Conservation (phyloP, 2,797 vertebrate genomes). For the Hemitrygon akajei region DNA sequence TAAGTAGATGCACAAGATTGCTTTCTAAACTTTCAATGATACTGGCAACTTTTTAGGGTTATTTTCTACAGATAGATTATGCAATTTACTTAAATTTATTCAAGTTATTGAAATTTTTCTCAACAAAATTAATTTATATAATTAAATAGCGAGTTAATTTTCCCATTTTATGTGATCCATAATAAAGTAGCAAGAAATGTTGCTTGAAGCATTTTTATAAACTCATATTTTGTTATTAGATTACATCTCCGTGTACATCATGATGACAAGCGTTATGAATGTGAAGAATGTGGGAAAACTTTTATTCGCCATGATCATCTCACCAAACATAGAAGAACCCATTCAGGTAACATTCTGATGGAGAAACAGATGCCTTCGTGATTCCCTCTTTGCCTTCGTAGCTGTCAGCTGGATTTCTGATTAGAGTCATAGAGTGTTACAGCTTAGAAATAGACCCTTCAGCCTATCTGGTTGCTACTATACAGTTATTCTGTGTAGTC, state of each 20-base stretch:
- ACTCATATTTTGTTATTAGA: conserved; percentile 51
- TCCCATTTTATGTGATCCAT: not conserved
- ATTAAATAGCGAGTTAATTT: no score
- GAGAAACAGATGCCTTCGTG: not conserved
- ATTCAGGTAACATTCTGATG: conserved; percentile 71
- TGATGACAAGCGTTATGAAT: conserved; percentile 94
- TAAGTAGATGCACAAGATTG: not conserved
- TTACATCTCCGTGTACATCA: conserved; percentile 92
- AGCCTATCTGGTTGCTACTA: no score
- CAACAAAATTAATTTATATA: not conserved
- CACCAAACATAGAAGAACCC: conserved; percentile 96
- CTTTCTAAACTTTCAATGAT: not conserved
- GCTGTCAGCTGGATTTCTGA: not conserved
- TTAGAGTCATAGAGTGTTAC: no score
- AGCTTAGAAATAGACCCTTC: no score
- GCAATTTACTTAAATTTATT: not conserved
- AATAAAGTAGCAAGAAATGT: not conserved
- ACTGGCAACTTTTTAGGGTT: not conserved
- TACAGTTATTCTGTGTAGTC: no score
- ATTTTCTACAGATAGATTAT: not conserved
- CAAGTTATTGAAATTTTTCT: not conserved
- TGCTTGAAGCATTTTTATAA: not conserved
- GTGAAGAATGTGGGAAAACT: conserved; percentile 90
- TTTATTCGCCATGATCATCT: conserved; percentile 96
- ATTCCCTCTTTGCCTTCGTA: not conserved